Conservation (phyloP, 2,113 vertebrate species). For the Apeltes quadracus region DNA sequence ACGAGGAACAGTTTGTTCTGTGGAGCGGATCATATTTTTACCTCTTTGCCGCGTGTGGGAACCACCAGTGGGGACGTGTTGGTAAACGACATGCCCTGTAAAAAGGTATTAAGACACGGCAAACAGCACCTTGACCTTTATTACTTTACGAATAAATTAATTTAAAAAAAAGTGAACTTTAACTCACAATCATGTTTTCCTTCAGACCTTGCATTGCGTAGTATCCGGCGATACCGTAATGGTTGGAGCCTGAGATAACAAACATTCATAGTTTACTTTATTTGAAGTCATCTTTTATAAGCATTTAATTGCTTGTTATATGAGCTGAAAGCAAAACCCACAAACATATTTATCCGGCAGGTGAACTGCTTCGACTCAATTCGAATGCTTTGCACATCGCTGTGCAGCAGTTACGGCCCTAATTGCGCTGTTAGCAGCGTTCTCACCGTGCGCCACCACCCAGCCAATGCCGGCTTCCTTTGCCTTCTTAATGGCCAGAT, state of each 20-base stretch:
- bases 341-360: not conserved
- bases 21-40: not conserved
- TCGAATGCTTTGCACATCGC: not conserved
- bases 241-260: conserved; percentile 78
- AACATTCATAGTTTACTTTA: not conserved
- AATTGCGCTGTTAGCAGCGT: too few relatives aligned
- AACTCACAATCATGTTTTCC: conserved; percentile 82
- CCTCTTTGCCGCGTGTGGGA: conserved; percentile 79
- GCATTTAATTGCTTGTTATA: conserved; percentile 1
- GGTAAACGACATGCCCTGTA: conserved; percentile 81
- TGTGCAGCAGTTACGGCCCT: not conserved
- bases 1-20: not conserved
- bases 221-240: conserved; percentile 81
- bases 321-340: not conserved
- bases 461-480: conserved; percentile 79
- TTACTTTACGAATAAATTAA: not conserved
- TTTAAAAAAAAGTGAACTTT: not conserved
- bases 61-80: conserved; percentile 83
- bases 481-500: conserved; percentile 81
- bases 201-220: conserved; percentile 80
- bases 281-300: not conserved
- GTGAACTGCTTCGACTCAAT: not conserved
- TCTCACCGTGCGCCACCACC: conserved; percentile 80
- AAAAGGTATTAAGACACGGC: too few relatives aligned
- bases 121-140: not conserved